Percentiles rank a stretch among this genome's conserved stretches.
Evolutionary conservation across 2,113 vertebrate species (phyloP).

Genomic region (Hemiprocne comata): DNA sequence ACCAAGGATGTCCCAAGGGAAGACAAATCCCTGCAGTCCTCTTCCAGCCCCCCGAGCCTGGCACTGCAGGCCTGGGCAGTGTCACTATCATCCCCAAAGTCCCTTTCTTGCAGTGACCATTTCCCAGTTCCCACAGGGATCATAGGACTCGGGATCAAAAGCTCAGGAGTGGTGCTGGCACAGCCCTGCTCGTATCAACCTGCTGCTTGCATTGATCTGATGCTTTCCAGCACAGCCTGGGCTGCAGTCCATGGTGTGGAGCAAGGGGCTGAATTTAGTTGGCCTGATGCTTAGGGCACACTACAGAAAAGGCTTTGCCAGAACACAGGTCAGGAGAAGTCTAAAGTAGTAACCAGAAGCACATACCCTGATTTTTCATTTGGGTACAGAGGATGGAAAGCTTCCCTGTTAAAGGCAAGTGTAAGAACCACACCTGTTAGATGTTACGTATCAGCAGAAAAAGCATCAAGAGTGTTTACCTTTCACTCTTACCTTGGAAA

Average conservation of each 20-base stretch:
- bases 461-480: too few species aligned
- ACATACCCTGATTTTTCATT: too few species aligned
- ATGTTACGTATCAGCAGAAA: too few species aligned
- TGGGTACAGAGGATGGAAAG: too few species aligned
- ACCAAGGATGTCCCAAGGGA: neutral
- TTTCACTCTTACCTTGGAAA: too few species aligned
- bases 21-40: neutral
- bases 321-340: neutral
- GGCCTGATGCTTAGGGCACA: neutral
- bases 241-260: neutral
- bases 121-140: neutral
- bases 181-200: neutral
- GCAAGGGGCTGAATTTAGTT: neutral
- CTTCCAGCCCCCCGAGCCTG: neutral
- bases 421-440: too few species aligned
- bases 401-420: too few species aligned
- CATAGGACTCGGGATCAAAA: neutral
- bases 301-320: neutral
- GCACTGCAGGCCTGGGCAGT: neutral
- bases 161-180: neutral
- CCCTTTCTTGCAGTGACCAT: neutral
- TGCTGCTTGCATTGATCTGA: neutral
- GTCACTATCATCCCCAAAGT: neutral
- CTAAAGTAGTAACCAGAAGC: neutral
- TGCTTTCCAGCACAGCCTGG: neutral